Base-by-base conservation (phyloP, 2,797 vertebrate genomes). In the Hozukius guyotensis region DNA sequence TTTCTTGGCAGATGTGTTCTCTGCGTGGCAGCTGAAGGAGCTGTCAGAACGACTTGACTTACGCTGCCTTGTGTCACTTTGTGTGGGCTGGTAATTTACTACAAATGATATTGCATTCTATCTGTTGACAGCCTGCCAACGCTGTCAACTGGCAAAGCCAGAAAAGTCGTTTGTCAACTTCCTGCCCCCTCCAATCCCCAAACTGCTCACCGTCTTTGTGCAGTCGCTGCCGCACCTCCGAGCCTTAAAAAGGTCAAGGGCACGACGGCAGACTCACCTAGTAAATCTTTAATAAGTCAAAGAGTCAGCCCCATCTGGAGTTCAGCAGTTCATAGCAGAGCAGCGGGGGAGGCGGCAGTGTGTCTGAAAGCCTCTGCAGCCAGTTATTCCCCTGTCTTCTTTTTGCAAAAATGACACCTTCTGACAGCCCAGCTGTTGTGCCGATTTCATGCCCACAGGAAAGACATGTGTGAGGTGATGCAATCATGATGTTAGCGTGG, bases 341-440 rank as follows among this genome's bases (percentile, higher is more conserved):
- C 72, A 88, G 77, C 81, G 22, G 82, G 77, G 80, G 80, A 80
- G 63, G 32, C 20, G 2, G 79, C 65, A 46, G 65, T 4, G 79
- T 84, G 83, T 86, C 78, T 81, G 64, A 85, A 86, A 84, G 72
- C 80, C 52, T 72, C 65, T 68, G 82, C 83, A 85, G 42, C 64
- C 81, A 81, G 60, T 81, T 85, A 67, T 25, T 82, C 63, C 75
- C 38, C 64, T 72, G 18, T 80, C 79, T 80, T 70, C 65, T 81
- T 72, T 75, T 25, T 69, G 68, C 75, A 83, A 76, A 78, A 52
- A 71, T 81, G 86, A 90, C 88, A 86, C 76, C 77, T 81, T 73
- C 84, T 92, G 91, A 92, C 90, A 89, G 84, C 71, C 87, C 92
- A 91, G 93, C 89, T 91, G 90, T 88, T 89, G 79, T 77, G 85